These are phyloP conservation scores for Ichneumoninae sp. DNA, from an alignment of 2,888 invertebrate genomes.

Conservation along the genomic window DNA sequence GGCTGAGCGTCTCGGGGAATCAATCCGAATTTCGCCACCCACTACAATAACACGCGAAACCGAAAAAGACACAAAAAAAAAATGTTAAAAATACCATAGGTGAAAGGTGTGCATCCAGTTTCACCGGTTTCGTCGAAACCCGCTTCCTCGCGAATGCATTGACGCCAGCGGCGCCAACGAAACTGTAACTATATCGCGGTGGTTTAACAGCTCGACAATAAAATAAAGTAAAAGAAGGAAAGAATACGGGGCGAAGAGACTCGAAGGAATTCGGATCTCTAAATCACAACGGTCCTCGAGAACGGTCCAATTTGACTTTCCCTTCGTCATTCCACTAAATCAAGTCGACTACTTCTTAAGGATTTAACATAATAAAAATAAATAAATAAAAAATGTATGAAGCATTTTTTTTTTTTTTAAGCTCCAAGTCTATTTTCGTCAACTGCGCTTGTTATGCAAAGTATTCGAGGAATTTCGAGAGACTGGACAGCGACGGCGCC, in stretches of 20 bases:
- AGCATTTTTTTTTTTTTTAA: background rate
- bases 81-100: constrained; percentile 36
- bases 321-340: background rate
- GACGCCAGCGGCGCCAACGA: constrained; percentile 43
- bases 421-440: background rate
- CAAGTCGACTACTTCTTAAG: background rate
- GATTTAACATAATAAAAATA: background rate
- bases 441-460: background rate
- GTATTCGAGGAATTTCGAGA: constrained; percentile 6
- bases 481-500: constrained; percentile 39
- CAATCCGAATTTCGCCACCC: background rate
- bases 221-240: constrained; percentile 10
- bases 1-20: too few relatives aligned
- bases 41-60: constrained; percentile 1
- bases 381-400: background rate
- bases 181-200: constrained; percentile 23
- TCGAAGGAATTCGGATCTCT: constrained; percentile 19
- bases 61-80: constrained; percentile 19
- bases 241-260: constrained; percentile 8
- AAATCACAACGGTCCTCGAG: background rate
- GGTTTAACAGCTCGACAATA: constrained; percentile 9
- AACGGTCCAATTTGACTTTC: background rate
- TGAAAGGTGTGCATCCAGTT: constrained; percentile 60
- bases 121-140: constrained; percentile 60
- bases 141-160: constrained; percentile 11